Conservation (phyloP, 2,888 invertebrate species). For the Drosophila pseudotalamancana region DNA sequence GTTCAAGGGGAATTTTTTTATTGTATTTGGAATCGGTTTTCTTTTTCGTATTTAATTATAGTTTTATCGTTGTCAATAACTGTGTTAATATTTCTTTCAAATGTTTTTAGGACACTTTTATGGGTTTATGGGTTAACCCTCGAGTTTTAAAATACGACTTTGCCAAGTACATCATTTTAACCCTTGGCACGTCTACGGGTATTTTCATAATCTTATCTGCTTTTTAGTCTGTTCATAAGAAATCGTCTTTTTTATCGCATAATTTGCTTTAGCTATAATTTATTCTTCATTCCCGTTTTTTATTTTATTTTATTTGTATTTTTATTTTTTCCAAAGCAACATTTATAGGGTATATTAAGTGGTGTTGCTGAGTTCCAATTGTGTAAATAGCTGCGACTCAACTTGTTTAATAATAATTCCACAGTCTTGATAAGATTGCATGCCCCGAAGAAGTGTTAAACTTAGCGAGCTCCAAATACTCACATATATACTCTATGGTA, state of each 20-base stretch:
- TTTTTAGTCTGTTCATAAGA: slow-evolving; percentile 9
- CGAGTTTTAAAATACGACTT: not conserved
- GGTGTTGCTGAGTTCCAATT: slow-evolving; percentile 6
- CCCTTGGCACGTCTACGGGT: slow-evolving; percentile 26
- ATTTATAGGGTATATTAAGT: slow-evolving; percentile 44
- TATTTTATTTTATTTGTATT: no score
- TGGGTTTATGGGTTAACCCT: slow-evolving; percentile 23
- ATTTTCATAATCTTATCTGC: slow-evolving; percentile 41
- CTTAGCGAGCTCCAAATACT: slow-evolving; percentile 20
- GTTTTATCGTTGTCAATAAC: slow-evolving; percentile 8
- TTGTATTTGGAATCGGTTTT: not conserved
- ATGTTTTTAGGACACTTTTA: slow-evolving; percentile 24
- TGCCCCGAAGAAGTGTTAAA: slow-evolving; percentile 39
- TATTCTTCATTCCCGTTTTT: no score
- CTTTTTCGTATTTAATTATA: not conserved
- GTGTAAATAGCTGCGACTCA: slow-evolving; percentile 20
- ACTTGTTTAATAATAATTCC: slow-evolving; percentile 28
- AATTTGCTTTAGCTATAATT: slow-evolving; percentile 6
- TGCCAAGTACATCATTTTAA: slow-evolving; percentile 4
- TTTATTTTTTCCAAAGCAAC: no score
- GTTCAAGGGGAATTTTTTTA: slow-evolving; percentile 41
- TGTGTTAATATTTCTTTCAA: slow-evolving; percentile 12
- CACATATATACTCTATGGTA: not conserved
- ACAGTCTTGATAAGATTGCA: slow-evolving; percentile 63
- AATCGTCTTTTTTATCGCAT: slow-evolving; percentile 32